phyloP scores from a whole-genome alignment of 2,888 invertebrate species.

The Trichogramma evanescens region DNA sequence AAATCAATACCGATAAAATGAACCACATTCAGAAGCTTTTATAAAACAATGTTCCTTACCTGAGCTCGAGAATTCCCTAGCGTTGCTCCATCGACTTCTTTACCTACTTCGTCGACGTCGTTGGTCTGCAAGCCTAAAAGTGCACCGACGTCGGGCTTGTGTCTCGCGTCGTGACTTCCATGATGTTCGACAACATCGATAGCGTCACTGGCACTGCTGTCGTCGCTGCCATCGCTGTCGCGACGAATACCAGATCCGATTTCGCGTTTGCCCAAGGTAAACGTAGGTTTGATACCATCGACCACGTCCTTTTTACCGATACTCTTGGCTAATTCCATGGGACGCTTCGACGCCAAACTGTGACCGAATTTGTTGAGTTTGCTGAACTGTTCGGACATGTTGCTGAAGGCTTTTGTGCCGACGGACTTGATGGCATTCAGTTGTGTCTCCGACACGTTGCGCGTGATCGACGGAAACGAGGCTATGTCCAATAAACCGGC shows the following conservation, averaged over 20 bases:
- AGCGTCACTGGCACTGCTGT: slow-evolving; percentile 52
- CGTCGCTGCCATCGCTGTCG: slow-evolving; percentile 38
- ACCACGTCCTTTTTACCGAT: slow-evolving; percentile 27
- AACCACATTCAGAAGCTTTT: background rate
- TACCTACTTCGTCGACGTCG: slow-evolving; percentile 24
- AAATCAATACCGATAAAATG: background rate
- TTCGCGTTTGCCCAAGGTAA: slow-evolving; percentile 38
- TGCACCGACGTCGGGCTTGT: slow-evolving; percentile 62
- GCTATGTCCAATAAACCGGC: slow-evolving; percentile 58
- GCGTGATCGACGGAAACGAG: slow-evolving; percentile 60
- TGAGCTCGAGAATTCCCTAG: background rate
- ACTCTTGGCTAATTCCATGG: slow-evolving; percentile 31
- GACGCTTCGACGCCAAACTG: slow-evolving; percentile 52
- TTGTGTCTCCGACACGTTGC: slow-evolving; percentile 86
- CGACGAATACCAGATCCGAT: slow-evolving; percentile 43
- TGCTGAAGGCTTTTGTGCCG: slow-evolving; percentile 80
- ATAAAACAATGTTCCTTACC: background rate
- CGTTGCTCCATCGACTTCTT: slow-evolving; percentile 1
- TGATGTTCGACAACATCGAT: slow-evolving; percentile 51
- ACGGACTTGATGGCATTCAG: slow-evolving; percentile 69
- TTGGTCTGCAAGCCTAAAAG: slow-evolving; percentile 49
- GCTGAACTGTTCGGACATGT: slow-evolving; percentile 81
- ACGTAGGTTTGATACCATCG: slow-evolving; percentile 32
- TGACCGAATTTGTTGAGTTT: slow-evolving; percentile 70
- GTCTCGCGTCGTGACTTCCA: slow-evolving; percentile 47